These are phyloP conservation scores for Halocynthia aurantium DNA, from an alignment of 23 tunicate genomes.

Conservation along the genomic window DNA sequence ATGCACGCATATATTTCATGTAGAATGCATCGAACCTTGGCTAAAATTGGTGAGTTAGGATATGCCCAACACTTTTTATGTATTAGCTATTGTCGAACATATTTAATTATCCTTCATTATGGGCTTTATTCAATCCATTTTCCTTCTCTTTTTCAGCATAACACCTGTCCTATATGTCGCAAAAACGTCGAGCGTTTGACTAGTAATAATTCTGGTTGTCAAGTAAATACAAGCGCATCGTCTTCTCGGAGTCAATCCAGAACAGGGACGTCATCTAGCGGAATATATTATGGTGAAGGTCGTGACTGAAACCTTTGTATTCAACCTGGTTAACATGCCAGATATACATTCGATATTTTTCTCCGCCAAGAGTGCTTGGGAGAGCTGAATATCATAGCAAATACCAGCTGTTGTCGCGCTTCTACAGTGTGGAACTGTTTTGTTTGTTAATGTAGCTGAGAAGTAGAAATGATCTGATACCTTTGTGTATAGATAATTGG, in stretches of 20 bases:
- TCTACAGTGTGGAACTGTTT: no score
- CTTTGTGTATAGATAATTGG: no score
- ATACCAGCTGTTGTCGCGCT: no score
- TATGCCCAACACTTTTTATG: background rate
- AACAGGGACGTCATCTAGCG: background rate
- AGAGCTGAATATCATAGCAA: no score
- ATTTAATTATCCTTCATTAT: background rate
- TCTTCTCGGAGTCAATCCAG: background rate
- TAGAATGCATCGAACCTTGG: constrained; percentile 64
- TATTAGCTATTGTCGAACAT: background rate
- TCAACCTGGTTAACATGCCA: no score
- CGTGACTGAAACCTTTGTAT: background rate
- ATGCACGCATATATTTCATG: constrained; percentile 61
- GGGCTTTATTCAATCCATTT: background rate
- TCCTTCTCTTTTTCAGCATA: constrained; percentile 36
- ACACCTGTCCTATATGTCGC: constrained; percentile 68
- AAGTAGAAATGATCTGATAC: no score
- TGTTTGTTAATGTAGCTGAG: no score
- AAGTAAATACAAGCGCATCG: background rate
- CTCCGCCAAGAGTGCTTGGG: no score
- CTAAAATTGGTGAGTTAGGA: constrained; percentile 39
- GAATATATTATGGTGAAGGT: background rate
- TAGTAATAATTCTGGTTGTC: constrained; percentile 1
- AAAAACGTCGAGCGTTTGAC: constrained; percentile 29
- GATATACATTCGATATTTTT: no score